Evolutionary conservation across 2,888 invertebrate genomes (phyloP), one percentile per base, ranked within the genome.

Genomic region (Thera obeliscata): DNA sequence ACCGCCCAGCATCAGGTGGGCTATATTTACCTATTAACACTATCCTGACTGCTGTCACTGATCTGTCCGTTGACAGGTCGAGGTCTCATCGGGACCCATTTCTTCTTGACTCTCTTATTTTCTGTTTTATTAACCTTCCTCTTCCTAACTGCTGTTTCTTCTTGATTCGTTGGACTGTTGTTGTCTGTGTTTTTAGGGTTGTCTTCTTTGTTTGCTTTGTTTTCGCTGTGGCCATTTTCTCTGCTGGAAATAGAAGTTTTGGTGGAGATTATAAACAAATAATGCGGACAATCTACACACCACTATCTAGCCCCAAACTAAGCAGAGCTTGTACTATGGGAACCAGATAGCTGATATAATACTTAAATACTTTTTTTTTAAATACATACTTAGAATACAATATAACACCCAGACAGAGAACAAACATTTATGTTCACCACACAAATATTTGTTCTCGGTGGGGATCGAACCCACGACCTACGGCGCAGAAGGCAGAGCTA

Each of bases 31-130:
- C 73, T 70, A 41, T 70, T 66, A 3, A 69, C 62, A 41, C 73
- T 73, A 3, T 72, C 73, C n/a, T 57, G 36, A 66, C 70, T 74
- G 7, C 61, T 68, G n/a, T 62, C 61, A 46, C 67, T 71, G 1
- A 22, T 4, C 3, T 43, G 56, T 43, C 61, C 55, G 4, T 63
- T 70, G 2, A 49, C 67, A 2, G 49, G 61, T 0, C 38, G 11
- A 9, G n/a, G 63, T 64, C 66, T 60, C 65, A 58, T 60, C 5
- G 69, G 69, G 41, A 61, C 66, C 55, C 66, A 71, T 75, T 69
- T 65, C 41, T 59, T 67, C 38, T 58, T 46, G 48, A 56, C 59
- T 73, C 8, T 72, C 71, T 38, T 69, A 69, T 36, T 56, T n/a
- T 7, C 59, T 48, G n/a, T 49, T 70, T 60, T 56, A 2, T 56